Conservation (phyloP, 2,113 vertebrate species). For the Hystrix cristata region DNA sequence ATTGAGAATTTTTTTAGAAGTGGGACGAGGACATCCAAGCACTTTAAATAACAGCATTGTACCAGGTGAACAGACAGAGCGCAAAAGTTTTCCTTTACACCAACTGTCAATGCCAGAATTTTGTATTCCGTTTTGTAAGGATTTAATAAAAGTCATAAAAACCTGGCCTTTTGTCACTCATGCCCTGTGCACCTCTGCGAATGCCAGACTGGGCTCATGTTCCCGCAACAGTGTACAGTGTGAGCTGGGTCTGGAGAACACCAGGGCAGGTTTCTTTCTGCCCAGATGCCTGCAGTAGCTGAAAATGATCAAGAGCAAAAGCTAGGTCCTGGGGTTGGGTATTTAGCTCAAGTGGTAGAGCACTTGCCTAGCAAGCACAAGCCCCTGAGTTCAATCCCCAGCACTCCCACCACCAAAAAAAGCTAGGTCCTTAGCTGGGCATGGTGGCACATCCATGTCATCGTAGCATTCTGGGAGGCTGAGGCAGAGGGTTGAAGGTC, state of each 20-base stretch:
- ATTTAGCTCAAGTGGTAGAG: no score
- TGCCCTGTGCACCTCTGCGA: no score
- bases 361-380: no score
- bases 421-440: neutral
- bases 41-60: conserved; percentile 95
- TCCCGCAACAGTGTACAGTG: neutral
- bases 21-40: conserved; percentile 91
- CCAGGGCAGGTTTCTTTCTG: neutral
- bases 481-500: neutral
- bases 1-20: conserved; percentile 72
- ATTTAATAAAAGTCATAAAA: conserved; percentile 96
- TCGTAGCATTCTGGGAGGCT: neutral
- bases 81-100: conserved; percentile 90
- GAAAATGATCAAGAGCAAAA: neutral
- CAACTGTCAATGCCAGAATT: conserved; percentile 94
- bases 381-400: no score
- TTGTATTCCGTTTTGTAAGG: conserved; percentile 99
- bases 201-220: neutral
- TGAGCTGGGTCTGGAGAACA: neutral
- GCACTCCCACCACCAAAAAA: no score
- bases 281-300: neutral
- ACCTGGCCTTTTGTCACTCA: neutral
- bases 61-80: conserved; percentile 95
- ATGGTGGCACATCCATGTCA: neutral
- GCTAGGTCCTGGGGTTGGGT: no score